Evolutionary conservation across 92 coral and sea anemone genomes (phyloP).

Genomic region (Heliopora coerulea): DNA sequence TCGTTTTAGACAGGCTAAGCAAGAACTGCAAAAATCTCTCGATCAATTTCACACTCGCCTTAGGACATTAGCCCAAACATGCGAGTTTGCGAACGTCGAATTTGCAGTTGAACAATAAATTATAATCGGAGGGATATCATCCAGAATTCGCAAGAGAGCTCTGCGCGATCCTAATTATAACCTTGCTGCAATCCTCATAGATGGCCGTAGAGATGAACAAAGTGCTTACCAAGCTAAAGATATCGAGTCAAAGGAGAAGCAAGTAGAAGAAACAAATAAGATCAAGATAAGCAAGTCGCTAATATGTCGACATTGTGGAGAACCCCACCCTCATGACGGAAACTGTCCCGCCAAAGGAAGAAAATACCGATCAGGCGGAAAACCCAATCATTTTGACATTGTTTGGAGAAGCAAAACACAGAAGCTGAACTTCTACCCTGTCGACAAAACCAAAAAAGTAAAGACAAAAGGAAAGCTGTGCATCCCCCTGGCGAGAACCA

Average conservation of each 20-base stretch:
- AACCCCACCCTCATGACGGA: no score
- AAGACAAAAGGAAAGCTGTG: no score
- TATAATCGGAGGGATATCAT: constrained; percentile 6
- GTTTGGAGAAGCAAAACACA: no score
- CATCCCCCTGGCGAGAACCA: no score
- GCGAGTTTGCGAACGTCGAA: not conserved
- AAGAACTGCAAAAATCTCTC: not conserved
- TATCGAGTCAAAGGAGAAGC: not conserved
- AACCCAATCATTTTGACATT: no score
- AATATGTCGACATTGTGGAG: no score
- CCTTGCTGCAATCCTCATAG: constrained; percentile 11
- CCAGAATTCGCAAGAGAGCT: constrained; percentile 22
- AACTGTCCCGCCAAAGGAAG: no score
- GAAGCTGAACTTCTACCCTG: no score
- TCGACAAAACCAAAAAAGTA: no score
- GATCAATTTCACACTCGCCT: constrained; percentile 11
- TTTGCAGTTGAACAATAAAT: constrained; percentile 18
- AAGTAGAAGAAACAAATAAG: no score
- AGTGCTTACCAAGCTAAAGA: constrained; percentile 30
- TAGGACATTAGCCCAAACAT: constrained; percentile 28
- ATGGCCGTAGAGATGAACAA: constrained; percentile 25
- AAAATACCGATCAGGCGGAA: no score
- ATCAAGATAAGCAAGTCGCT: no score
- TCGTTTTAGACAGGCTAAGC: constrained; percentile 9
- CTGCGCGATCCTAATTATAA: constrained; percentile 27